Base-by-base conservation (phyloP, 2,113 vertebrate genomes). In the Upupa epops region DNA sequence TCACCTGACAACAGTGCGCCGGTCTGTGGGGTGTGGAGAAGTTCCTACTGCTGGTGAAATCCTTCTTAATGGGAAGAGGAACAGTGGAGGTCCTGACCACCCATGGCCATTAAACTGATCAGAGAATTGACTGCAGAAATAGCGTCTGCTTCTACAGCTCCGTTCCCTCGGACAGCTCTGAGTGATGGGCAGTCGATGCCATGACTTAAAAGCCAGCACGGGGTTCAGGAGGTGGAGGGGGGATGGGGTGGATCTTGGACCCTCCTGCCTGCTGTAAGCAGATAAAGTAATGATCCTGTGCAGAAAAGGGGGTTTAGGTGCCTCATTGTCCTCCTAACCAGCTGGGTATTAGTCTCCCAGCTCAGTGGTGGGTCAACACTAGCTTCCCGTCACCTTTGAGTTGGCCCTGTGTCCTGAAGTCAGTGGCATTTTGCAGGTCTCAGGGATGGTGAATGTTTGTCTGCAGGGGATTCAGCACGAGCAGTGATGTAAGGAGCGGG, bases 141-240 rank as follows among this genome's bases (percentile, higher is more conserved):
- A 74, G 9, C 29, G 24, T 17, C 51, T 69, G 3, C 0, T 26
- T 75, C 40, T 16, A 59, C 40, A 61, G 32, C 59, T 86, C 88
- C 25, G 1, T n/a, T 40, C 37, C 58, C 54, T 36, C 46, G 0
- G 5, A 8, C 14, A 5, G 1, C 0, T 45, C 91, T 26, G 8
- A 22, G 76, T 19, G n/a, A 25, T 9, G 52, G 56, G 11, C 6
- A 59, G 70, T 77, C 32, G 13, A 26, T 34, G 51, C 36, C 8
- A 11, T 31, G 59, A 28, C 48, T 25, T 25, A 17, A 18, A n/a
- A 46, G 29, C 40, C 72, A 31, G 17, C 59, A 24, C 10, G 70
- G 7, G 29, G 14, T 36, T n/a, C n/a, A n/a, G n/a, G n/a, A n/a
- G n/a, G n/a, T n/a, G n/a, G n/a, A n/a, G n/a, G n/a, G n/a, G n/a